These are phyloP conservation scores for Mastigias papua DNA, from an alignment of 30 jellyfish, hydroid and myxozoan genomes.

Conservation along the genomic window DNA sequence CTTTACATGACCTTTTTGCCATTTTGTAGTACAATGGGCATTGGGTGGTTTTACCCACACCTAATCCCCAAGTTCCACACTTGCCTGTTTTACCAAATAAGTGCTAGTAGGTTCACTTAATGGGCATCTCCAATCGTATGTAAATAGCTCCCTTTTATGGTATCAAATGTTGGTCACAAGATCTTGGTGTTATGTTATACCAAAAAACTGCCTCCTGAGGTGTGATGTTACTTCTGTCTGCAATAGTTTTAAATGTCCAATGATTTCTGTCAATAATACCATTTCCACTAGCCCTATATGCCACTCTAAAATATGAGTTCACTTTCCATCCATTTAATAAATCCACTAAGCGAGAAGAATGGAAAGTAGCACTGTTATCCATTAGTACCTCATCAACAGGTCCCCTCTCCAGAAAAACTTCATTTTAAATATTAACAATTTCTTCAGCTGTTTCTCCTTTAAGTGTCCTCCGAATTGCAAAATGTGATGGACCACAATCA, in stretches of 20 bases:
- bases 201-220: constrained; percentile 24
- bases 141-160: constrained; percentile 27
- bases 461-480: constrained; percentile 30
- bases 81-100: constrained; percentile 9
- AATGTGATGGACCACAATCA: constrained; percentile 31
- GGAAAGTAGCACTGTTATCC: constrained; percentile 35
- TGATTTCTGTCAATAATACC: constrained; percentile 37
- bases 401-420: constrained; percentile 25
- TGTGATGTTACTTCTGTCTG: background rate
- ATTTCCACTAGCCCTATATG: constrained; percentile 37
- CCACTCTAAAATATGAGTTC: background rate
- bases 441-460: constrained; percentile 15
- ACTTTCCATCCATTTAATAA: background rate
- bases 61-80: constrained; percentile 32
- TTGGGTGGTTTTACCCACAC: constrained; percentile 43
- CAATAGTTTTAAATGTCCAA: constrained; percentile 23
- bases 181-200: constrained; percentile 33
- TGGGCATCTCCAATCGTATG: constrained; percentile 12
- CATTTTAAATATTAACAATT: background rate
- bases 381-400: constrained; percentile 30
- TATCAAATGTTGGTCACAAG: constrained; percentile 21
- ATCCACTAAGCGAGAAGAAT: background rate
- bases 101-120: constrained; percentile 5
- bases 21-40: constrained; percentile 9
- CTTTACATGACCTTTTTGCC: constrained; percentile 10